Evolutionary conservation across 2,797 vertebrate genomes (phyloP).

Genomic region (Perdix hodgsoniae): DNA sequence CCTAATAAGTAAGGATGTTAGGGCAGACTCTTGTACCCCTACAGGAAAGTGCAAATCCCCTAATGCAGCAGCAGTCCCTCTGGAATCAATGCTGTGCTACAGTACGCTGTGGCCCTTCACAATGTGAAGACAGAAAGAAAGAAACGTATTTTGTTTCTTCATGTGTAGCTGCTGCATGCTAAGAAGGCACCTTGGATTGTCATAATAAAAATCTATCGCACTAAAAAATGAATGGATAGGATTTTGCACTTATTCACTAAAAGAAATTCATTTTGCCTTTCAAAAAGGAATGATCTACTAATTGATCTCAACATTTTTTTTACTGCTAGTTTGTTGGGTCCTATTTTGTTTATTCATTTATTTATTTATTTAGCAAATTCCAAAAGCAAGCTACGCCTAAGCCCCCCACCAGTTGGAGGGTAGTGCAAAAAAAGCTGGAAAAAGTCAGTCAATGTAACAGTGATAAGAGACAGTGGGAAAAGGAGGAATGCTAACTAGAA

Average conservation of each 20-base stretch:
- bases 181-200: neutral
- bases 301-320: neutral
- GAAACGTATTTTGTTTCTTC: neutral
- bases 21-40: neutral
- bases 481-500: neutral
- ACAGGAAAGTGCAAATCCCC: neutral
- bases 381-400: neutral
- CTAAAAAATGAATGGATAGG: neutral
- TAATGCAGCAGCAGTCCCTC: neutral
- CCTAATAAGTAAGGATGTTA: neutral
- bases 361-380: neutral
- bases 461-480: neutral
- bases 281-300: neutral
- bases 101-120: neutral
- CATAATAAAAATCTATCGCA: neutral
- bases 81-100: neutral
- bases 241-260: neutral
- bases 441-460: neutral
- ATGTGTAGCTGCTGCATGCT: neutral
- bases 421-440: neutral
- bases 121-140: neutral
- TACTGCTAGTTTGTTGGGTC: neutral
- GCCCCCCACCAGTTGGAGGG: neutral
- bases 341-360: neutral
- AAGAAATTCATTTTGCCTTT: neutral